Evolutionary conservation across 1,140 invertebrate species (phyloP).

Genomic region (Phthorimaea operculella): DNA sequence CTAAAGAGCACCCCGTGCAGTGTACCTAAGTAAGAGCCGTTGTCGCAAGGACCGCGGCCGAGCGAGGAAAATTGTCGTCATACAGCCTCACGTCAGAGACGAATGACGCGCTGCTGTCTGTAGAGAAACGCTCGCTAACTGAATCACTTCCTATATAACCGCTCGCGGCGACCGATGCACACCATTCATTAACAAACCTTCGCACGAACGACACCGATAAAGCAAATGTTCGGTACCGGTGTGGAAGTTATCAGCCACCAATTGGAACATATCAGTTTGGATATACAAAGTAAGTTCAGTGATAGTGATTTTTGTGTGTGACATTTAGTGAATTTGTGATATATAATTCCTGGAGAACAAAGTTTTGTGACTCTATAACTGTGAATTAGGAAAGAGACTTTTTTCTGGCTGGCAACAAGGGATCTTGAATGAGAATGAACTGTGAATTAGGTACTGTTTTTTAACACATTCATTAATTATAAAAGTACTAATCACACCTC

Average conservation of each 20-base stretch:
- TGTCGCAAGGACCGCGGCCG: not conserved
- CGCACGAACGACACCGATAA: constrained; percentile 2
- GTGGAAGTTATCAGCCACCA: constrained; percentile 41
- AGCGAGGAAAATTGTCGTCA: constrained; percentile 37
- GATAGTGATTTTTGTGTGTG: not conserved
- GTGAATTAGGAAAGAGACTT: too few species aligned
- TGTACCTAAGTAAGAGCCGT: not conserved
- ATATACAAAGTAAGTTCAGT: constrained; percentile 40
- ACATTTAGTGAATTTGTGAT: too few species aligned
- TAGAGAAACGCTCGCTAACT: constrained; percentile 43
- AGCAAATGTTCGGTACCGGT: constrained; percentile 51
- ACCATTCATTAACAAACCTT: constrained; percentile 3
- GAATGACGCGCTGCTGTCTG: constrained; percentile 35
- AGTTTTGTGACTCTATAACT: too few species aligned
- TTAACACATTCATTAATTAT: too few species aligned
- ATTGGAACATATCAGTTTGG: constrained; percentile 45
- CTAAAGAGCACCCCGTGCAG: not conserved
- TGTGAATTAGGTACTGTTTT: too few species aligned
- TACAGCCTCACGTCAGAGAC: constrained; percentile 42
- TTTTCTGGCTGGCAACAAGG: too few species aligned
- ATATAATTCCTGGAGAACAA: too few species aligned
- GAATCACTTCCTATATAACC: constrained; percentile 55
- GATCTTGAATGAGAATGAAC: too few species aligned
- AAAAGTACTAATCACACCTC: not conserved
- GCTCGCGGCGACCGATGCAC: constrained; percentile 16